phyloP scores from a whole-genome alignment of 2,888 invertebrate species.

The Leptopilina syphax region DNA sequence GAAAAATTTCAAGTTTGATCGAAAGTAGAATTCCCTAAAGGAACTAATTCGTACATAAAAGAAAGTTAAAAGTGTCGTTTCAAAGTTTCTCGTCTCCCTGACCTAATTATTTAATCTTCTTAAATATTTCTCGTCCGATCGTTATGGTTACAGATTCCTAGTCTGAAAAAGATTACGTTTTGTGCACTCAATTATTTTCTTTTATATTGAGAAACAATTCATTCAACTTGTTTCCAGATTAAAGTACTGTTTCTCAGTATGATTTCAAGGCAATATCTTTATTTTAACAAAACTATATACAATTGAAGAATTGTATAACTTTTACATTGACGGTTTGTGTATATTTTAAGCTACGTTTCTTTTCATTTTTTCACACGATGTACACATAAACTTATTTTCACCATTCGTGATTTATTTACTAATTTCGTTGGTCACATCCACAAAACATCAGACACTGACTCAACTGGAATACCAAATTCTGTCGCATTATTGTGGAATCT shows the following conservation, averaged over 20 bases:
- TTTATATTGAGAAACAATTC: conserved; percentile 1
- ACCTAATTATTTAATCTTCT: conserved; percentile 33
- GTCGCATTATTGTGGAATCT: conserved; percentile 13
- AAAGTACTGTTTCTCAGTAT: neutral
- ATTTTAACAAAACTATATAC: neutral
- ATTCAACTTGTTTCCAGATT: neutral
- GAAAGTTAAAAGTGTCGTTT: conserved; percentile 23
- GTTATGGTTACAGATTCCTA: neutral
- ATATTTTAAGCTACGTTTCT: conserved; percentile 7
- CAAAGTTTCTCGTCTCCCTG: conserved; percentile 28
- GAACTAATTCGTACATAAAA: conserved; percentile 28
- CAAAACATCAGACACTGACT: neutral
- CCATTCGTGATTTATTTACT: conserved; percentile 10
- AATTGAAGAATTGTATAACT: neutral
- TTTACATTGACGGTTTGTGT: no score
- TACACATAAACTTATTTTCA: conserved; percentile 8
- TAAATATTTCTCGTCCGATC: conserved; percentile 23
- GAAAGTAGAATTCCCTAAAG: conserved; percentile 21
- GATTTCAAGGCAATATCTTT: neutral
- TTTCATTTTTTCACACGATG: neutral
- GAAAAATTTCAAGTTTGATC: conserved; percentile 33
- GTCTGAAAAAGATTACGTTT: neutral
- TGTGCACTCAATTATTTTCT: neutral
- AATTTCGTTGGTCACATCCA: conserved; percentile 12
- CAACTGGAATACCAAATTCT: conserved; percentile 27